A percentile compares a stretch with the other conserved stretches of the same genome.
Evolutionary conservation across 2,888 invertebrate genomes (phyloP).

Genomic region (Apamea epomidion): DNA sequence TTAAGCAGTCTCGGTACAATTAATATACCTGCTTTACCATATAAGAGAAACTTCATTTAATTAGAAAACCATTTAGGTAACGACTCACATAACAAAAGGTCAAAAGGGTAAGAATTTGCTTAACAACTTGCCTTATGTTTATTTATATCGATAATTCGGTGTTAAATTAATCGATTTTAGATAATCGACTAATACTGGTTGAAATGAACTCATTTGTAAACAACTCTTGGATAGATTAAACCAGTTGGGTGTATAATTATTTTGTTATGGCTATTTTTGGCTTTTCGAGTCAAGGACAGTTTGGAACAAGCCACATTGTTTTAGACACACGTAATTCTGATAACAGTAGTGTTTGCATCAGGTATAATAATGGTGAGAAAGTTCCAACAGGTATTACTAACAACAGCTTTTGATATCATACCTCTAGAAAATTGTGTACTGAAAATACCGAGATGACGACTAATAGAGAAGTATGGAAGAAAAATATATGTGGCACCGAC

Average conservation of each 20-base stretch:
- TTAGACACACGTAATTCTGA: neutral
- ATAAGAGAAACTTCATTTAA: slow-evolving; percentile 42
- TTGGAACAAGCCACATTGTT: slow-evolving; percentile 16
- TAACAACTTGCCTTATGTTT: slow-evolving; percentile 51
- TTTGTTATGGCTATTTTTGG: slow-evolving; percentile 24
- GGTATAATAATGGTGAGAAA: neutral
- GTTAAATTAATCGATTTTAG: slow-evolving; percentile 59
- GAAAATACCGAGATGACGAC: too few species aligned
- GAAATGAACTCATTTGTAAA: slow-evolving; percentile 61
- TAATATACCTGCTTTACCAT: slow-evolving; percentile 18
- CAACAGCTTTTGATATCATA: too few species aligned
- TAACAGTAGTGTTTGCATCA: neutral
- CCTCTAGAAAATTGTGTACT: neutral
- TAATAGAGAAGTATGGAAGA: too few species aligned
- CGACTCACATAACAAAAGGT: slow-evolving; percentile 37
- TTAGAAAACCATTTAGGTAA: slow-evolving; percentile 41
- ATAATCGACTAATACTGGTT: slow-evolving; percentile 41
- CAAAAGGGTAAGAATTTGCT: slow-evolving; percentile 53
- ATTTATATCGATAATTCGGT: slow-evolving; percentile 57
- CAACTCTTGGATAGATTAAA: slow-evolving; percentile 43
- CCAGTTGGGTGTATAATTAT: slow-evolving; percentile 42
- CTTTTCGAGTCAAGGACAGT: slow-evolving; percentile 25
- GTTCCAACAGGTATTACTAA: neutral
- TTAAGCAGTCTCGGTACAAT: slow-evolving; percentile 15
- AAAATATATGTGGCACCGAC: too few species aligned